Base-by-base conservation (phyloP, 2,797 vertebrate genomes). In the Glossophaga mutica region DNA sequence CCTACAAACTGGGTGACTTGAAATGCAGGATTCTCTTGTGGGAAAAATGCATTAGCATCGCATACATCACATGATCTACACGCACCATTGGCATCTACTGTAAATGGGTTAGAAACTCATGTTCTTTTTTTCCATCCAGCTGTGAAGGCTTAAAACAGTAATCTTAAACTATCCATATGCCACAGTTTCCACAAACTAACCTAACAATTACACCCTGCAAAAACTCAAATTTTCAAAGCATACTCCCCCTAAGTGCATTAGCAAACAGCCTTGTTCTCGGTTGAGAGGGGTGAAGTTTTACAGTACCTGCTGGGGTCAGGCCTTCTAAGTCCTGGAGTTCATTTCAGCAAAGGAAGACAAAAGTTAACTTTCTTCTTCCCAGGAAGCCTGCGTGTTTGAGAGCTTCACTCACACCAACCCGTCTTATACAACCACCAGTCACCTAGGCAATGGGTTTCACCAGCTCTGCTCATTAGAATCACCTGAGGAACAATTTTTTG, bases 1-100 rank as follows among this genome's bases (percentile, higher is more conserved):
- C 37, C 95, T 90, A 85, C 71, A 82, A 97, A 97, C 96, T 92
- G 96, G 94, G 62, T 97, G 76, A 94, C 87, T 71, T 92, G 77
- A 83, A 97, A 94, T 92, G 92, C 74, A 88, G 55, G n/a, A 65
- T 85, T 96, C 84, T 81, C 92, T 22, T 55, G 11, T 19, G 19
- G 55, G n/a, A 74, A 95, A 94, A 92, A 88, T 74, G 92, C 46
- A 24, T 42, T 78, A 87, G 85, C 42, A 91, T 22, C 74, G 46
- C 57, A 95, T 76, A 46, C 9, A 10, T 24, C n/a, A 5, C 6
- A 3, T 34, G 29, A 74, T 57, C 48, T 55, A 73, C 19, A 46
- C 1, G 9, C 7, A 19, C 37, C 29, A 52, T 18, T 8, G 3
- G 55, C 26, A 48, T 6, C 34, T 9, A 21, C 55, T 29, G 0